phyloP scores from a whole-genome alignment of 2,888 invertebrate genomes.

The Luffia ferchaultella region DNA sequence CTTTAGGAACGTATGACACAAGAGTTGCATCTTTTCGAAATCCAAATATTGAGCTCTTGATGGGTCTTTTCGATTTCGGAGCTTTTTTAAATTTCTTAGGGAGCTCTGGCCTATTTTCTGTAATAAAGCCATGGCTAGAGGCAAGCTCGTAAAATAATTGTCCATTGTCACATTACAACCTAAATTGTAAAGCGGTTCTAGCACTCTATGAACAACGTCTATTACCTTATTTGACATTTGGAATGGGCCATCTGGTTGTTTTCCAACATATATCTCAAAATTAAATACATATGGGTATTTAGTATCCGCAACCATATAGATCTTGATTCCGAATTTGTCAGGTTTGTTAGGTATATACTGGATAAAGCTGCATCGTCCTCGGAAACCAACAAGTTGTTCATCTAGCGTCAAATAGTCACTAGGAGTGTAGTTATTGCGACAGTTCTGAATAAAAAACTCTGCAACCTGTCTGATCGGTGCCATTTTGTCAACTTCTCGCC shows the following conservation, averaged over 20 bases:
- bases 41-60: constrained; percentile 12
- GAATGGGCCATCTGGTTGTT: constrained; percentile 8
- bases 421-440: not conserved
- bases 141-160: not conserved
- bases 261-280: not conserved
- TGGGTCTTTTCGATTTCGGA: constrained; percentile 7
- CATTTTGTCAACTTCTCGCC: not conserved
- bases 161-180: constrained; percentile 1
- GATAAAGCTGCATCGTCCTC: not conserved
- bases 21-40: constrained; percentile 1
- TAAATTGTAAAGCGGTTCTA: not conserved
- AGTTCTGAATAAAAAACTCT: not conserved
- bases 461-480: not conserved
- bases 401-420: not conserved
- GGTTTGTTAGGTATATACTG: not conserved
- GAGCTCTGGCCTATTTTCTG: constrained; percentile 12
- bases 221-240: constrained; percentile 8
- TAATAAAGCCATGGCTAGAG: constrained; percentile 10
- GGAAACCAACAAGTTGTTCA: not conserved
- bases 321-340: not conserved
- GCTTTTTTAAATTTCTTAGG: constrained; percentile 11
- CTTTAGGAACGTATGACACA: not conserved
- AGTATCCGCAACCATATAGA: not conserved
- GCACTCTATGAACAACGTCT: constrained; percentile 8
- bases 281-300: not conserved